Evolutionary conservation across 1,140 invertebrate species (phyloP).

Genomic region (Artemia franciscana): DNA sequence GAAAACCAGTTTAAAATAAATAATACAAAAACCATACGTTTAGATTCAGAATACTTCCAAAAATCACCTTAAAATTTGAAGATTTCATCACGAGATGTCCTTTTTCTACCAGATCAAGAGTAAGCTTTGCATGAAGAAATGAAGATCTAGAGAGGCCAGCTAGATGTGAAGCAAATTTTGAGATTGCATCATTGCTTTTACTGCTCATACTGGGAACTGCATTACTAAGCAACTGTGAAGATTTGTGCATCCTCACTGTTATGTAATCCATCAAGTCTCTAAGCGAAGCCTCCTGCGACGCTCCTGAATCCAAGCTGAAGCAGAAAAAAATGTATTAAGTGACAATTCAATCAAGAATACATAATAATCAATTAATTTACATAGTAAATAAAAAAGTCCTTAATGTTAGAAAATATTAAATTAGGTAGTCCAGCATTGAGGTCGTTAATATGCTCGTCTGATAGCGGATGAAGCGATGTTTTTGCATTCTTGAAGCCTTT

Average conservation of each 20-base stretch:
- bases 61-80: conserved; percentile 58
- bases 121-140: conserved; percentile 72
- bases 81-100: conserved; percentile 83
- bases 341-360: no score
- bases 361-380: no score
- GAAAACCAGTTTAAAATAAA: no score
- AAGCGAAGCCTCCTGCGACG: conserved; percentile 33
- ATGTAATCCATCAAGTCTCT: conserved; percentile 71
- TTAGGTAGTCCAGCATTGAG: no score
- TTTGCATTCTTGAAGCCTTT: no score
- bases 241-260: conserved; percentile 47
- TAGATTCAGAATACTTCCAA: no score
- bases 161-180: conserved; percentile 65
- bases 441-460: no score
- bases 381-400: no score
- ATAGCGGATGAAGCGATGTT: no score
- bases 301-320: conserved; percentile 17
- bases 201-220: conserved; percentile 26
- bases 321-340: conserved; percentile 7
- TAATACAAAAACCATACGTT: no score
- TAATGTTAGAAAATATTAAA: no score
- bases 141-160: conserved; percentile 58
- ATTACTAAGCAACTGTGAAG: conserved; percentile 55
- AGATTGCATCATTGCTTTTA: conserved; percentile 30
- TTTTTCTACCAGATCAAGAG: conserved; percentile 75